Base-by-base conservation (phyloP, 1,140 invertebrate species). In the Calycopis cecrops region DNA sequence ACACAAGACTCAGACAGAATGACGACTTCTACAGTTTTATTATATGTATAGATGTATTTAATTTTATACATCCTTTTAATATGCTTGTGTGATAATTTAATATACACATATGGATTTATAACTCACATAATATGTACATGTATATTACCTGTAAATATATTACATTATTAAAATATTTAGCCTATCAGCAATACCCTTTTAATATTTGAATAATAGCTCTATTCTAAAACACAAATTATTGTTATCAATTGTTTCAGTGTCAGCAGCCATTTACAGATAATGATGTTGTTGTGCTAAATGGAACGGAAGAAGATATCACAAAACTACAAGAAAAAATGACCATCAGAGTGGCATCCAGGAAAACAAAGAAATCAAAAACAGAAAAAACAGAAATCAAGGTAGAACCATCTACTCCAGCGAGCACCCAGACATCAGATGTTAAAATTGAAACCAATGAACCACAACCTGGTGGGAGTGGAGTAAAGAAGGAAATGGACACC, bases 281-380 rank as follows among this genome's bases (percentile, higher is more conserved):
- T 58, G 96, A 99, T 84, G 82, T 99, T 10, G 92, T 99, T 33
- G 81, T 96, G 8, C 83, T 99, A 14, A 97, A 99, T 90, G 94
- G 95, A 44, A 91, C 90, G 28, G 94, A 94, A 18, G 94, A 96
- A 49, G 94, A 98, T 71, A 71, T 96, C 37, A 89, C 92, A 61
- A 55, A 89, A 33, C 91, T 96, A 86, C 88, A 89, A 64, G 86
- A 89, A 33, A 92, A 92, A 73, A 91, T 94, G 83, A 79, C 89
- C 40, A 69, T 89, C 42, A 89, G 96, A 12, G 89, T 93, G 63
- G 82, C 88, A 47, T 90, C 85, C 67, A 88, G 91, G 3, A 97
- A 96, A 79, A 87, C 88, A 6, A 96, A 96, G 55, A 94, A 93
- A 60, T 47, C 69, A 8, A 86, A 85, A 68, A 37, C 57, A 47